Percentiles rank a stretch among this genome's conserved stretches.
These are phyloP conservation scores for Fukomys damarensis DNA, from an alignment of 2,113 vertebrate genomes.

Conservation along the genomic window DNA sequence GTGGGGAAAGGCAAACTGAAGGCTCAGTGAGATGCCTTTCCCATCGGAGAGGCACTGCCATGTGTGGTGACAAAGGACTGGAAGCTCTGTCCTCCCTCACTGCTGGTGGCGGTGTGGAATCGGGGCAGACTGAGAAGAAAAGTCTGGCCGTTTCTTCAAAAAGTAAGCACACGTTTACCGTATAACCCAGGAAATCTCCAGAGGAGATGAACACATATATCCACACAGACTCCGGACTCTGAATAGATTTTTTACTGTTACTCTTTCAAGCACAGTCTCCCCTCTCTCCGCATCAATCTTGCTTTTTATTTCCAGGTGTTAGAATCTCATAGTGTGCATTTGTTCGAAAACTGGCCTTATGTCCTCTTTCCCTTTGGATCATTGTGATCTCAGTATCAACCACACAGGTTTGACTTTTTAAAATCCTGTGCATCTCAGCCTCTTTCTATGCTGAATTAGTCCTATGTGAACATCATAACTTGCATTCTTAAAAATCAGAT, in stretches of 20 bases:
- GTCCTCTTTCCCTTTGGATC: background rate
- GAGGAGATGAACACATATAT: background rate
- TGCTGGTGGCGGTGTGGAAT: background rate
- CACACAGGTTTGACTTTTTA: background rate
- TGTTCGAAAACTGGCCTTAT: background rate
- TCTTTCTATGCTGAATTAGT: background rate
- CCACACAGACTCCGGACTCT: background rate
- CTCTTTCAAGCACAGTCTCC: background rate
- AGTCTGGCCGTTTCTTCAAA: background rate
- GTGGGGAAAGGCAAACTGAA: background rate
- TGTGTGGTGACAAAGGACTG: background rate
- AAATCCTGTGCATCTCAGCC: background rate
- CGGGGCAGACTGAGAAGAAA: background rate
- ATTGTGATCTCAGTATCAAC: background rate
- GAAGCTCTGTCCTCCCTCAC: background rate
- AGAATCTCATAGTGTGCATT: background rate
- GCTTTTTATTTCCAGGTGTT: background rate
- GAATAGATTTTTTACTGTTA: background rate
- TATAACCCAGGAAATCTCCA: background rate
- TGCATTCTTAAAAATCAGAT: background rate
- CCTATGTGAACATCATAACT: background rate
- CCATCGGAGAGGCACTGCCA: background rate
- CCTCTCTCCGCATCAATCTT: background rate
- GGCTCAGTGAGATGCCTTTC: background rate
- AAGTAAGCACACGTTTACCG: background rate